Conservation (phyloP, 92 coral and sea anemone genomes). For the Epizoanthus scotinus region DNA sequence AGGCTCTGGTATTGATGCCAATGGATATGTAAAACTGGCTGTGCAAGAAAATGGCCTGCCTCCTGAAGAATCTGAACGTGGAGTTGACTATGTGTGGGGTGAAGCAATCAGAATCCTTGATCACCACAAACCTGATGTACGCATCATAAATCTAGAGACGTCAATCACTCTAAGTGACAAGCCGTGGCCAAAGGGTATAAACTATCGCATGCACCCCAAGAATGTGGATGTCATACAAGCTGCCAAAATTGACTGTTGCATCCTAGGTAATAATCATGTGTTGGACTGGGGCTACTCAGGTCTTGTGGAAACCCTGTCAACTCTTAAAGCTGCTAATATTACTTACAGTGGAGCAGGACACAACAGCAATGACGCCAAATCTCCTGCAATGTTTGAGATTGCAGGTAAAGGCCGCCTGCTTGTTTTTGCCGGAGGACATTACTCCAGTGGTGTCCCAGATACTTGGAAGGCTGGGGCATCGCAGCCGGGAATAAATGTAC, state of each 20-base stretch:
- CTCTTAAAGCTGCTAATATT: slow-evolving; percentile 59
- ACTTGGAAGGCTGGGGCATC: slow-evolving; percentile 63
- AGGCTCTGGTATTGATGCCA: slow-evolving; percentile 77
- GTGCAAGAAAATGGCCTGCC: slow-evolving; percentile 71
- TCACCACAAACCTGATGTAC: slow-evolving; percentile 69
- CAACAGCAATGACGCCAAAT: slow-evolving; percentile 53
- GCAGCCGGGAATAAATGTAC: slow-evolving; percentile 70
- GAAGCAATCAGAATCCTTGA: slow-evolving; percentile 69
- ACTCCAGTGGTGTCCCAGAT: slow-evolving; percentile 83
- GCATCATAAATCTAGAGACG: slow-evolving; percentile 83
- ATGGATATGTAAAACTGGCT: slow-evolving; percentile 74
- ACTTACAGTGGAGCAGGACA: slow-evolving; percentile 78
- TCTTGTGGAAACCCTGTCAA: slow-evolving; percentile 63
- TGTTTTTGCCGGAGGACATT: slow-evolving; percentile 80
- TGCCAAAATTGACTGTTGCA: slow-evolving; percentile 77
- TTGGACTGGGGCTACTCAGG: slow-evolving; percentile 89
- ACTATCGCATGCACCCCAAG: slow-evolving; percentile 86
- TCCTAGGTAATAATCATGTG: slow-evolving; percentile 80
- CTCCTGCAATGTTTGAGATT: slow-evolving; percentile 75
- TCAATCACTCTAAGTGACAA: slow-evolving; percentile 73
- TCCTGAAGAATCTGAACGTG: slow-evolving; percentile 69
- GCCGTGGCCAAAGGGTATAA: slow-evolving; percentile 90
- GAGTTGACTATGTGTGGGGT: slow-evolving; percentile 81
- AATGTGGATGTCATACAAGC: slow-evolving; percentile 76
- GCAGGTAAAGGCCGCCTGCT: slow-evolving; percentile 59